Base-by-base conservation (phyloP, 2,113 vertebrate genomes). In the Eclectus roratus region DNA sequence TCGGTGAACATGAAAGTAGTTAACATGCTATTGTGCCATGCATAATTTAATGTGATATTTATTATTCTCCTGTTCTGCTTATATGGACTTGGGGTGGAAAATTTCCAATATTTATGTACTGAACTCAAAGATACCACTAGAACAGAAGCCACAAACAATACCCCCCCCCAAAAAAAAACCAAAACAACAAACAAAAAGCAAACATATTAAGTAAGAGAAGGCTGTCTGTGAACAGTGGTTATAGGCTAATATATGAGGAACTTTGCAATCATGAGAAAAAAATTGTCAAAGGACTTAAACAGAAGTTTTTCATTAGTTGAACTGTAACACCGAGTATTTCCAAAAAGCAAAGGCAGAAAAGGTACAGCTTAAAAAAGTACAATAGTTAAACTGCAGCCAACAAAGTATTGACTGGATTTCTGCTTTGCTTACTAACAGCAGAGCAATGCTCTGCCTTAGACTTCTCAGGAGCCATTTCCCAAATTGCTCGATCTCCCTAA, bases 1-100 rank as follows among this genome's bases (percentile, higher is more conserved):
- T 84, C 69, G 56, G 80, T 69, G 74, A 94, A 97, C 94, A 91
- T 69, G 78, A 85, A 50, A 95, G 71, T 47, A 80, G 61, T 89
- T 88, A 94, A 77, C 6, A 16, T 5, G 18, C 78, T 80, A 29
- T 73, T 55, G 70, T 76, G 47, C 33, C 65, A 68, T 89, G 49
- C 28, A 91, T 92, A 96, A 94, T 87, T 96, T 91, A 94, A 92
- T 9, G 35, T 28, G 85, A 13, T 63, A 74, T 82, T 55, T 79
- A 78, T 94, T 84, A 61, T 88, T 87, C 89, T 80, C 35, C 66
- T 80, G 23, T 80, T 87, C 35, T 85, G 52, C 16, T 72, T 83
- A 18, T 35, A 80, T 37, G 46, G 52, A 71, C 70, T 71, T 64
- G 94, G 80, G 80, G 85, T 87, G 91, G 55, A 87, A 35, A 73